These are phyloP conservation scores for Rhingia rostrata DNA, from an alignment of 2,888 invertebrate species.

Conservation along the genomic window DNA sequence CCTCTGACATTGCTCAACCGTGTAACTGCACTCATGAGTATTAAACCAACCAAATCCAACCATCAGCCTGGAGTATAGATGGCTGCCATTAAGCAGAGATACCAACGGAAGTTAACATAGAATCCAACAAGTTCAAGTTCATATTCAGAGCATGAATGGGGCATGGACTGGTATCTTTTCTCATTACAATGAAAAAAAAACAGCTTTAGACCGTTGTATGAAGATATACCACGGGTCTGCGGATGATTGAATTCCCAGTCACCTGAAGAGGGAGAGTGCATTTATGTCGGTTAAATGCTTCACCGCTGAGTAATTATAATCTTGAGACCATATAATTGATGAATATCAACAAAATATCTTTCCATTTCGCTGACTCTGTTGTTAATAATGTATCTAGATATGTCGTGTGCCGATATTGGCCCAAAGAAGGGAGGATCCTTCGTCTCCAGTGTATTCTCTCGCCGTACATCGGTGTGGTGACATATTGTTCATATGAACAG, in stretches of 20 bases:
- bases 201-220: slow-evolving; percentile 4
- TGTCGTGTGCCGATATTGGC: slow-evolving; percentile 13
- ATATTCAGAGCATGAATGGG: slow-evolving; percentile 70
- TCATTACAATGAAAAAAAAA: slow-evolving; percentile 25
- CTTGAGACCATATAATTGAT: slow-evolving; percentile 50
- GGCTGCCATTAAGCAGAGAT: slow-evolving; percentile 29
- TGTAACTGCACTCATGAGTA: slow-evolving; percentile 41
- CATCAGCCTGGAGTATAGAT: neutral
- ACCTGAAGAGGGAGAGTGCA: slow-evolving; percentile 43
- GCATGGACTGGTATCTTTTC: slow-evolving; percentile 38
- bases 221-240: slow-evolving; percentile 19
- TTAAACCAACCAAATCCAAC: neutral
- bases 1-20: slow-evolving; percentile 54
- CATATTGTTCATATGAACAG: slow-evolving; percentile 49
- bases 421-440: slow-evolving; percentile 23
- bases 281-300: slow-evolving; percentile 66
- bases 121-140: slow-evolving; percentile 68
- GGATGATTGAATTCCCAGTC: slow-evolving; percentile 39
- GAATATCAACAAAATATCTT: slow-evolving; percentile 48
- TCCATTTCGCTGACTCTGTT: slow-evolving; percentile 24
- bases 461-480: slow-evolving; percentile 29
- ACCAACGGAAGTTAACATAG: slow-evolving; percentile 58
- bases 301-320: slow-evolving; percentile 66
- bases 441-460: slow-evolving; percentile 17
- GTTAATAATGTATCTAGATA: neutral